Conservation (phyloP, 2,888 invertebrate genomes). For the Slavum lentiscoides region DNA sequence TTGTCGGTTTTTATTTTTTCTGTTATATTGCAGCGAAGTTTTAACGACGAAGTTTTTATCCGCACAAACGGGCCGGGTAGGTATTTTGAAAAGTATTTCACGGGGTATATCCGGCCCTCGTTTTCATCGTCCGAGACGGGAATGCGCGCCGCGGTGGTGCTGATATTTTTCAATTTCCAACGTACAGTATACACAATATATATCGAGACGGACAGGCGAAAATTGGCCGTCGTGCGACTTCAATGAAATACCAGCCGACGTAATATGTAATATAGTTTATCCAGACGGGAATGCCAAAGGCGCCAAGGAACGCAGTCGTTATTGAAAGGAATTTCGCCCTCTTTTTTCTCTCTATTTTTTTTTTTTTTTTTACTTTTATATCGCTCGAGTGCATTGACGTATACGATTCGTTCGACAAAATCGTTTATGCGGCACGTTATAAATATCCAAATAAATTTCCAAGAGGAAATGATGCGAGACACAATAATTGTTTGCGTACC, state of each 20-base stretch:
- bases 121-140: background rate
- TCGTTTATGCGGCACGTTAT: background rate
- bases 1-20: slow-evolving; percentile 23
- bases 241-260: slow-evolving; percentile 32
- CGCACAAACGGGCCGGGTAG: slow-evolving; percentile 20
- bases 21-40: slow-evolving; percentile 16
- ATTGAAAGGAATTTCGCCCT: slow-evolving; percentile 20
- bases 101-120: background rate
- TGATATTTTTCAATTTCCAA: slow-evolving; percentile 52
- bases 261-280: slow-evolving; percentile 26
- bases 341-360: too few relatives aligned
- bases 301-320: slow-evolving; percentile 29
- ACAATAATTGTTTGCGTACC: slow-evolving; percentile 3
- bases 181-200: slow-evolving; percentile 9
- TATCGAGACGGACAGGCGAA: slow-evolving; percentile 13
- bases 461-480: background rate
- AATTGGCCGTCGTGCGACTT: slow-evolving; percentile 36
- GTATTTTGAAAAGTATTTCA: slow-evolving; percentile 35
- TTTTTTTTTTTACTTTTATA: slow-evolving; percentile 23
- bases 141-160: background rate
- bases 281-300: slow-evolving; percentile 36
- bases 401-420: slow-evolving; percentile 21
- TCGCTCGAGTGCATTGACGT: slow-evolving; percentile 1
- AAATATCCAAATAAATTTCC: background rate
- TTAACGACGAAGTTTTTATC: slow-evolving; percentile 30